Evolutionary conservation across 2,113 vertebrate genomes (phyloP), one percentile per base, ranked within the genome.

Genomic region (Bostrychus sinensis): DNA sequence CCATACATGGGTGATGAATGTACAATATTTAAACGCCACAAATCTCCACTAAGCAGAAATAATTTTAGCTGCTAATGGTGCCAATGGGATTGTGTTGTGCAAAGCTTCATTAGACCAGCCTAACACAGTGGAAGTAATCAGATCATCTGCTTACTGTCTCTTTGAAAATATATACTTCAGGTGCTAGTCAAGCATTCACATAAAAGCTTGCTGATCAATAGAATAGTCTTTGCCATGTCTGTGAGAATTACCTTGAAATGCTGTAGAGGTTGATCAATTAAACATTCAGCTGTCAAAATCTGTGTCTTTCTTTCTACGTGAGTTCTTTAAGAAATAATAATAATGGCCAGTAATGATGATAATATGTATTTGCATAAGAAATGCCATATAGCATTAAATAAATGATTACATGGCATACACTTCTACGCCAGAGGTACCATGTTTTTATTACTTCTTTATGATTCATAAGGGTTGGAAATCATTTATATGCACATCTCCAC

Each of bases 111-210:
- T 67, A 62, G 30, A 30, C 23, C 72, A 56, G 59, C 42, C 19
- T 37, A 65, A 42, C 62, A 32, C 26, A 55, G 39, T 72, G 68
- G 56, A 77, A 80, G 36, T 58, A 42, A 85, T 74, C 62, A 0
- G 9, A 72, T 75, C 48, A 75, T 79, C 70, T 83, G 69, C 58
- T 72, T 65, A 7, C 64, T 75, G 19, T 78, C 41, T 45, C 55
- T 76, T 62, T 57, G 17, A 46, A 43, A 72, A 19, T 58, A 26
- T 48, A 36, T 6, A 1, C 26, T 53, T 64, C 19, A 48, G 56
- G 19, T 66, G 34, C 75, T 67, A 50, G 23, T 67, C 48, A 70
- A 62, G 39, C 20, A 9, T 66, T 41, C 54, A 50, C 65, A 74
- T 69, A 59, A 66, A 69, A 7, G n/a, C 37, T 8, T 36, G 53